A percentile compares a stretch with the other conserved stretches of the same genome.
These are phyloP conservation scores for Acromyrmex echinatior DNA, from an alignment of 1,140 invertebrate genomes.

Conservation along the genomic window DNA sequence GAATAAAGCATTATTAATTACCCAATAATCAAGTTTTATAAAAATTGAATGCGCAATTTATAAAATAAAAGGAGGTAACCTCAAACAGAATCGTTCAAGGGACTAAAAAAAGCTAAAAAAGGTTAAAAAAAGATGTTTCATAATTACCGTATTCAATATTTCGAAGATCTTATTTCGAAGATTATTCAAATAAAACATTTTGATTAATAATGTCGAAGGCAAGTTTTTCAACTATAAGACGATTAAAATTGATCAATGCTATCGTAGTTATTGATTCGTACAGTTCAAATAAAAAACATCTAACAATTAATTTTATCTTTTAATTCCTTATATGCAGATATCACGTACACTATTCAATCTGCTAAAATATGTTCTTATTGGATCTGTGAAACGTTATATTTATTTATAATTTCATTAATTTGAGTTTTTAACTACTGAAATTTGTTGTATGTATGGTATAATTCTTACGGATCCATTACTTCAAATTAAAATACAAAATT, in stretches of 20 bases:
- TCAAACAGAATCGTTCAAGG: too few relatives aligned
- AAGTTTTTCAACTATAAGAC: not conserved
- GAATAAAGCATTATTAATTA: too few relatives aligned
- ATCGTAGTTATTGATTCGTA: not conserved
- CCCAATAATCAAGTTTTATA: too few relatives aligned
- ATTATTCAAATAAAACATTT: not conserved
- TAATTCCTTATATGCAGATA: not conserved
- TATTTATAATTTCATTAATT: not conserved
- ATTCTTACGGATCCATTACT: conserved; percentile 10
- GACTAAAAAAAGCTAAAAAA: not conserved
- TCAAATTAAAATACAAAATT: conserved; percentile 19
- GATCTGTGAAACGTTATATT: not conserved
- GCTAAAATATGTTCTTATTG: not conserved
- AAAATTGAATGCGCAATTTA: too few relatives aligned
- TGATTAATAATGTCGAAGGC: not conserved
- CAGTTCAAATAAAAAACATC: not conserved
- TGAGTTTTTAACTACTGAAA: not conserved
- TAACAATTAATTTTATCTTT: not conserved
- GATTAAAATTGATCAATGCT: not conserved
- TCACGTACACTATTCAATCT: not conserved
- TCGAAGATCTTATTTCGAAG: not conserved
- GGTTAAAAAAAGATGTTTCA: not conserved
- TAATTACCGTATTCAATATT: not conserved
- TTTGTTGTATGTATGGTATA: not conserved
- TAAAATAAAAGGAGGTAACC: too few relatives aligned